These are phyloP conservation scores for Barnardius zonarius DNA, from an alignment of 2,113 vertebrate species.

Conservation along the genomic window DNA sequence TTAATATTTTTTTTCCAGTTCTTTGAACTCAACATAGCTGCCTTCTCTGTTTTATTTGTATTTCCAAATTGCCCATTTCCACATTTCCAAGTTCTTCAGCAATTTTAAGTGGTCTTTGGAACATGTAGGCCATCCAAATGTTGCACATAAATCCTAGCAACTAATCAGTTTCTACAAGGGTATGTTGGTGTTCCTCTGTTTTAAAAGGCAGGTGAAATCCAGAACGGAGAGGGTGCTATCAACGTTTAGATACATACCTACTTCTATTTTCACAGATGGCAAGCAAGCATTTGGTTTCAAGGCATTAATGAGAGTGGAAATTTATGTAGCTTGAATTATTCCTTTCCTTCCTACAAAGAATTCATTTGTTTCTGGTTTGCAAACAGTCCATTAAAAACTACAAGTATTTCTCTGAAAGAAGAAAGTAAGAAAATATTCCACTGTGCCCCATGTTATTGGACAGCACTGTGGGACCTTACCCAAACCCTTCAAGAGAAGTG, in stretches of 20 bases:
- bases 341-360: not conserved
- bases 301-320: not conserved
- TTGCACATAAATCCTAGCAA: not conserved
- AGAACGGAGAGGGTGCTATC: not conserved
- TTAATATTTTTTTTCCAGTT: not conserved
- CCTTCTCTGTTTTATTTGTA: not conserved
- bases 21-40: not conserved
- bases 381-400: not conserved
- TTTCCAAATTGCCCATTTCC: not conserved
- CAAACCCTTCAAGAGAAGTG: slow-evolving; percentile 93
- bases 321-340: not conserved
- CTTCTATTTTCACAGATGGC: not conserved
- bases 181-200: fast-evolving
- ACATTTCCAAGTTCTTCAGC: not conserved
- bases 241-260: not conserved
- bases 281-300: not conserved
- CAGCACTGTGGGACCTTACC: slow-evolving; percentile 76
- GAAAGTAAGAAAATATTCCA: not conserved
- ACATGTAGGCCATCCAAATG: not conserved
- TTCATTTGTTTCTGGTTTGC: not conserved
- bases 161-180: not conserved
- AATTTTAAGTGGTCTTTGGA: not conserved
- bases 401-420: not conserved
- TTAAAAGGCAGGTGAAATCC: not conserved
- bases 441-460: not conserved